Base-by-base conservation (phyloP, 2,113 vertebrate species). In the Syngnathus floridae region DNA sequence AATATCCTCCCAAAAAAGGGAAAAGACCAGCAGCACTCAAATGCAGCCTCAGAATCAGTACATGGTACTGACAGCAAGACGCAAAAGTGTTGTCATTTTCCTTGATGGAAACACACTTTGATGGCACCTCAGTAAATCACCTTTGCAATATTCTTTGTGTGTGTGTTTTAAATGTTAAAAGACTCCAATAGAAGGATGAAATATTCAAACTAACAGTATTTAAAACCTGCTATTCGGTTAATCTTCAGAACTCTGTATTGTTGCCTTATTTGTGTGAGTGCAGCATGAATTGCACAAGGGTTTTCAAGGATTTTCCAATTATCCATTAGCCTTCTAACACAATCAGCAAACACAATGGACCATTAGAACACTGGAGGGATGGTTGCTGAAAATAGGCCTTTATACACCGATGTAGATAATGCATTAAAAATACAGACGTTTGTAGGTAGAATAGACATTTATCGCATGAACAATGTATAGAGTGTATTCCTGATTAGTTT, bases 201-300 rank as follows among this genome's bases (percentile, higher is more conserved):
- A 62, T 35, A 35, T 36, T 54, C 21, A 41, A 56, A 37, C 57
- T 57, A 31, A 68, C 26, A 60, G 60, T 36, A 71, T 69, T 38
- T 57, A 3, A 57, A 22, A 61, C 66, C 12, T 62, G 1, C 17
- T 9, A 51, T 38, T 51, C 35, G 0, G 48, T 46, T 36, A 1
- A 14, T 45, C 41, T 60, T 38, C 63, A 58, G 13, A 54, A 7
- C 4, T 60, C 14, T 38, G 14, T 37, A 19, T 43, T 62, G 54
- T 60, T 51, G 46, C 41, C 54, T 67, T 67, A 45, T 45, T 74
- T 51, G 55, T 7, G 36, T 36, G 51, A 64, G 46, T 16, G 8
- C 14, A 16, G 7, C 38, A 26, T 4, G 26, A 31, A 31, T 31
- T 31, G 2, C 26, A 31, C 26, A 3, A 31, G 26, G 3, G 26